Base-by-base conservation (phyloP, 2,797 vertebrate species). In the Labeo calbasu region DNA sequence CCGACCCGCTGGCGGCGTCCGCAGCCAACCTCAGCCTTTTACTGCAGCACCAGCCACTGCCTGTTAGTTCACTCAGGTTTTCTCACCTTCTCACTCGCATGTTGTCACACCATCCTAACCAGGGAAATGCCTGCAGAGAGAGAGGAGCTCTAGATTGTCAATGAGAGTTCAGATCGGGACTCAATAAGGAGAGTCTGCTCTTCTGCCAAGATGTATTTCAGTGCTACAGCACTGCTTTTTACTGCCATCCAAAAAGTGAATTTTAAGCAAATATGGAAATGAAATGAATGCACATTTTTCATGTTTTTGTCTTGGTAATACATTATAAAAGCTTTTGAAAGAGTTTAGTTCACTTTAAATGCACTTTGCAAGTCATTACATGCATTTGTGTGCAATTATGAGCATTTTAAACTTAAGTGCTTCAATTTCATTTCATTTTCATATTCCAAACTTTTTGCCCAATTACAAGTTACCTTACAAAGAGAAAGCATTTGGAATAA, bases 21-120 rank as follows among this genome's bases (percentile, higher is more conserved):
- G 95, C 96, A 95, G 96, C 96, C 95, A 96, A 96, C 96, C 96
- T 97, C 95, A 97, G 96, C 96, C 95, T 97, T 94, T 96, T 97
- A 95, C 96, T 97, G 95, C 96, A 96, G 95, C 96, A 96, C 94
- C 96, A 96, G 95, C 96, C 96, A 94, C 96, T 97, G 96, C 96
- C 96, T 93, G 96, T 97, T 97, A 97, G 96, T 97, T 94, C 95
- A 92, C 94, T 95, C 96, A 96, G 95, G 95, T 97, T 97, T 83
- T 96, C 95, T 96, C 90, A 93, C 95, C 95, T 95, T 94, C 93
- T 95, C 94, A 94, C 93, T 93, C 93, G 95, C 95, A 96, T 95
- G 95, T 87, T 92, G 85, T 92, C 93, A 91, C 89, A 87, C 91
- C 90, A 90, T 73, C 82, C 73, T 77, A 66, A 77, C 69, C 80